phyloP scores from a whole-genome alignment of 1,140 invertebrate species.

The Philotrypesis tridentata region DNA sequence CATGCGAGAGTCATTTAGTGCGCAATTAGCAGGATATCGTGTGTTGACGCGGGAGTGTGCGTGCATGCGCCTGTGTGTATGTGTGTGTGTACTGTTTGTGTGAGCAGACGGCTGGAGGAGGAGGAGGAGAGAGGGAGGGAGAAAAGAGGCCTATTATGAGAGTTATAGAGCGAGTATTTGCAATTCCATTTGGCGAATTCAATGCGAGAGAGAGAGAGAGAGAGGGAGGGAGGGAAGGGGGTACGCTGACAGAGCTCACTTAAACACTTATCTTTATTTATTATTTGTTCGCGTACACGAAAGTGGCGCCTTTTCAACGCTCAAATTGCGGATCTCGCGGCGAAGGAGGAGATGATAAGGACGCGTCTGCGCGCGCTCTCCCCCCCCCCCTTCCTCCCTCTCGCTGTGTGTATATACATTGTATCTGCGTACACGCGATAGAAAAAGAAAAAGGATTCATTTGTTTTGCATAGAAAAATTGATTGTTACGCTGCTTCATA shows the following conservation, averaged over 20 bases:
- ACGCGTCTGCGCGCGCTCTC: too few species aligned
- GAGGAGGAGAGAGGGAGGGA: too few species aligned
- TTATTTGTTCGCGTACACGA: slow-evolving; percentile 4
- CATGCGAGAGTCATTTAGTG: slow-evolving; percentile 39
- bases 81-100: background rate
- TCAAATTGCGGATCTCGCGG: background rate
- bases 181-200: slow-evolving; percentile 37
- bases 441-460: background rate
- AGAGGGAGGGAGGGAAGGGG: too few species aligned
- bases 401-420: too few species aligned
- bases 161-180: slow-evolving; percentile 40
- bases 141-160: background rate
- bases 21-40: slow-evolving; percentile 34
- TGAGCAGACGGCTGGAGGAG: background rate
- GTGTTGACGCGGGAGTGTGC: too few species aligned
- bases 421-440: too few species aligned
- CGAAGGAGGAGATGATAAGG: background rate
- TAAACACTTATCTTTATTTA: slow-evolving; percentile 16
- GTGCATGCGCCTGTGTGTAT: too few species aligned
- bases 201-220: background rate
- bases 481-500: background rate
- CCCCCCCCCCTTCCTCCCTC: too few species aligned
- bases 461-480: slow-evolving; percentile 16
- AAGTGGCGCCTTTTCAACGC: background rate
- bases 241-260: too few species aligned